A percentile compares a stretch with the other conserved stretches of the same genome.
phyloP scores from a whole-genome alignment of 2,888 invertebrate genomes.

The Amphiduros pacificus region DNA sequence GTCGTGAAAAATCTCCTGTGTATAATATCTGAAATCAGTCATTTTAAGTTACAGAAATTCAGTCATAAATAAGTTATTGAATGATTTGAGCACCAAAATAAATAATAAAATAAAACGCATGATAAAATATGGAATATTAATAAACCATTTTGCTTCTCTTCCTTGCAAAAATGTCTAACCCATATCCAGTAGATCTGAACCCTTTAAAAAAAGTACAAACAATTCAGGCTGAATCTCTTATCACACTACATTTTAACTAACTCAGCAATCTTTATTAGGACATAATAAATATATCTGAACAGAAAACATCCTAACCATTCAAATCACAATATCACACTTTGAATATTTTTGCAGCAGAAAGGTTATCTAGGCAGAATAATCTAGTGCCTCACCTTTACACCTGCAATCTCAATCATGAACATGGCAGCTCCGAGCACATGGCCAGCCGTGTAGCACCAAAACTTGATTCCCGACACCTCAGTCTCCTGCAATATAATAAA shows the following conservation, averaged over 20 bases:
- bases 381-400: conserved; percentile 71
- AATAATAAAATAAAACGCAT: background rate
- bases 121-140: too few relatives aligned
- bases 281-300: too few relatives aligned
- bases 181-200: too few relatives aligned
- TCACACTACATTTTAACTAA: too few relatives aligned
- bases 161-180: too few relatives aligned
- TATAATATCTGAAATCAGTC: conserved; percentile 70
- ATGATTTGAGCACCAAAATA: background rate
- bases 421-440: conserved; percentile 99
- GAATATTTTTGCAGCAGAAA: background rate
- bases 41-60: too few relatives aligned
- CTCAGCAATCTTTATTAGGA: too few relatives aligned
- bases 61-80: background rate
- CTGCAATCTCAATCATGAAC: conserved; percentile 99
- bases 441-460: conserved; percentile 96
- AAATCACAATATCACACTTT: background rate
- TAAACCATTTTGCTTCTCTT: too few relatives aligned
- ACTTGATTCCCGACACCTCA: conserved; percentile 92
- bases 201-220: too few relatives aligned
- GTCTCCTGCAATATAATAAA: conserved; percentile 68
- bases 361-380: background rate
- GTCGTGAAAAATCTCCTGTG: conserved; percentile 97
- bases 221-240: too few relatives aligned
- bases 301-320: too few relatives aligned